Percentiles rank a stretch among this genome's conserved stretches.
Evolutionary conservation across 2,113 vertebrate species (phyloP).

Genomic region (Plecotus auritus): DNA sequence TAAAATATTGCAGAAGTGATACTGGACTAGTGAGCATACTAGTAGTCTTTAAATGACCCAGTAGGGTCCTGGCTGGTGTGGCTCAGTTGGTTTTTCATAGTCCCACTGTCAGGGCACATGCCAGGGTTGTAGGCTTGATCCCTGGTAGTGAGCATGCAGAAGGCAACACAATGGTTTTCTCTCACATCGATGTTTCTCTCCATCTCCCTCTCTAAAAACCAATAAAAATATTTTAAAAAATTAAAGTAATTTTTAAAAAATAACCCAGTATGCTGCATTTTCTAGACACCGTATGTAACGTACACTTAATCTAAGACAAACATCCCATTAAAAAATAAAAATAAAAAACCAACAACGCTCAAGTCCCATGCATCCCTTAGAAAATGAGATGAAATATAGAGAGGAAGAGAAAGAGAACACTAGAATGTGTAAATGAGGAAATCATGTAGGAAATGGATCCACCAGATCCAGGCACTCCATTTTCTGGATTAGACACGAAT

Average conservation of each 20-base stretch:
- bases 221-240: background rate
- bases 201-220: background rate
- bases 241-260: background rate
- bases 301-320: background rate
- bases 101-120: background rate
- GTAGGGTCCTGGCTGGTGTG: background rate
- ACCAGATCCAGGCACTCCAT: background rate
- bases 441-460: background rate
- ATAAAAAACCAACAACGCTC: accelerated
- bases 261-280: background rate
- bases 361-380: background rate
- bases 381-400: background rate
- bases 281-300: background rate
- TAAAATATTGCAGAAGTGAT: background rate
- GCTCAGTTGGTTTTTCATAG: background rate
- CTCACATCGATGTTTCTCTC: background rate
- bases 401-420: accelerated
- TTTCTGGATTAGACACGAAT: background rate
- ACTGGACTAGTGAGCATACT: background rate
- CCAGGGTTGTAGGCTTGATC: background rate
- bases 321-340: background rate
- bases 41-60: background rate
- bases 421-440: background rate
- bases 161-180: background rate
- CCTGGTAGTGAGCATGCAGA: background rate